Conservation (phyloP, 2,888 invertebrate species). For the Idaea aversata region DNA sequence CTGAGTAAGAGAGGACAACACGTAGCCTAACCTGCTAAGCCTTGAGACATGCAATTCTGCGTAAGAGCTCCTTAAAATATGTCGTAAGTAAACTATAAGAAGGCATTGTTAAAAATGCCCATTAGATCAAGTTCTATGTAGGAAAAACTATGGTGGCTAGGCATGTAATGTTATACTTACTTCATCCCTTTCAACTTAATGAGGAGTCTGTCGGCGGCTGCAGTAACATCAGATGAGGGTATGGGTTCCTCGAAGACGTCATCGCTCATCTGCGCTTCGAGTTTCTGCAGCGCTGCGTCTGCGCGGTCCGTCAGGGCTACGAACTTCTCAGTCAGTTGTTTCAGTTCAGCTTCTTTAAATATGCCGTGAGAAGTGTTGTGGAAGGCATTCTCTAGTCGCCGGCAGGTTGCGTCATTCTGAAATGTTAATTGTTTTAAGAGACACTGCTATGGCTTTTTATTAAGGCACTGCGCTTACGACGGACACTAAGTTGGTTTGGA, state of each 20-base stretch:
- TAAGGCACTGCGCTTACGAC: not conserved
- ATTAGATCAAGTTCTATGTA: too few relatives aligned
- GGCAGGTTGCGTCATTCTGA: conserved; percentile 62
- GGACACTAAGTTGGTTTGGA: not conserved
- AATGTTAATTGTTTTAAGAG: not conserved
- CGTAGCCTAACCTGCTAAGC: too few relatives aligned
- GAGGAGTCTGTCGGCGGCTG: conserved; percentile 57
- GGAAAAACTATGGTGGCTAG: not conserved
- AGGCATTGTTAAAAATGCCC: too few relatives aligned
- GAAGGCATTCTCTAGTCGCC: conserved; percentile 62
- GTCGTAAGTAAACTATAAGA: too few relatives aligned
- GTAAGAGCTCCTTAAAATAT: too few relatives aligned
- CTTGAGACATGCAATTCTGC: too few relatives aligned
- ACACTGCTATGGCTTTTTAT: not conserved
- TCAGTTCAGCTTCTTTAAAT: conserved; percentile 64
- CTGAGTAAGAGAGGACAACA: too few relatives aligned
- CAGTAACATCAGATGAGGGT: conserved; percentile 55
- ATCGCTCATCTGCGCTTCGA: conserved; percentile 58
- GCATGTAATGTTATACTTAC: conserved; percentile 50
- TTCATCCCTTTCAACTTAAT: conserved; percentile 58
- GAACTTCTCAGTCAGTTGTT: conserved; percentile 71
- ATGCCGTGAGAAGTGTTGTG: conserved; percentile 60
- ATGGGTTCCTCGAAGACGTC: conserved; percentile 44
- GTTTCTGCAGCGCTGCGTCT: conserved; percentile 64
- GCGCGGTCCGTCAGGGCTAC: conserved; percentile 69